Evolutionary conservation across 2,888 invertebrate species (phyloP).

Genomic region (Mythimna loreyi): DNA sequence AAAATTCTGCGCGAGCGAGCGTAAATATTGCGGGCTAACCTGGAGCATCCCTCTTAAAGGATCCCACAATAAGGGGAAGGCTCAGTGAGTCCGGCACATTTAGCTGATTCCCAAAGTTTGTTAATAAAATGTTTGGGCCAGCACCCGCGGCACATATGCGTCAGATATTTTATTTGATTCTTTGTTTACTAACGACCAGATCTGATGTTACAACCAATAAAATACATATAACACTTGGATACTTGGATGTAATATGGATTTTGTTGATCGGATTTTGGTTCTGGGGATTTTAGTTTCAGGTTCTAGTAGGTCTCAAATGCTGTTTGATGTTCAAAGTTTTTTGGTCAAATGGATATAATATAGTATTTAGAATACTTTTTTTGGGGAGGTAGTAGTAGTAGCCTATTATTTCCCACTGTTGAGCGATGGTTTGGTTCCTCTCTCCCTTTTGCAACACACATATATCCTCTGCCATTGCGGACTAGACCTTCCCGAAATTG

Average conservation of each 20-base stretch:
- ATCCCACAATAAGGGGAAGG: constrained; percentile 43
- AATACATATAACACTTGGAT: constrained; percentile 48
- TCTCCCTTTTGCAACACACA: too few relatives aligned
- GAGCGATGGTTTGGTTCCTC: too few relatives aligned
- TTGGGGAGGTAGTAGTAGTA: too few relatives aligned
- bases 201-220: constrained; percentile 57
- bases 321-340: not conserved
- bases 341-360: not conserved
- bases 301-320: not conserved
- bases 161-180: constrained; percentile 62
- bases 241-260: constrained; percentile 37
- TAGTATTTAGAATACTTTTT: too few relatives aligned
- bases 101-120: constrained; percentile 68
- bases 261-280: constrained; percentile 24
- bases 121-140: constrained; percentile 69
- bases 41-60: too few relatives aligned
- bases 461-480: too few relatives aligned
- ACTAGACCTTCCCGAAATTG: too few relatives aligned
- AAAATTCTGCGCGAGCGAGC: too few relatives aligned
- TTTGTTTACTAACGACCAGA: constrained; percentile 66
- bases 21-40: too few relatives aligned
- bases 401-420: too few relatives aligned
- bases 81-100: constrained; percentile 26
- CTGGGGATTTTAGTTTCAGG: constrained; percentile 3
- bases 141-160: constrained; percentile 60